Evolutionary conservation across 2,888 invertebrate genomes (phyloP), one percentile per base, ranked within the genome.

Genomic region (Salticus scenicus): DNA sequence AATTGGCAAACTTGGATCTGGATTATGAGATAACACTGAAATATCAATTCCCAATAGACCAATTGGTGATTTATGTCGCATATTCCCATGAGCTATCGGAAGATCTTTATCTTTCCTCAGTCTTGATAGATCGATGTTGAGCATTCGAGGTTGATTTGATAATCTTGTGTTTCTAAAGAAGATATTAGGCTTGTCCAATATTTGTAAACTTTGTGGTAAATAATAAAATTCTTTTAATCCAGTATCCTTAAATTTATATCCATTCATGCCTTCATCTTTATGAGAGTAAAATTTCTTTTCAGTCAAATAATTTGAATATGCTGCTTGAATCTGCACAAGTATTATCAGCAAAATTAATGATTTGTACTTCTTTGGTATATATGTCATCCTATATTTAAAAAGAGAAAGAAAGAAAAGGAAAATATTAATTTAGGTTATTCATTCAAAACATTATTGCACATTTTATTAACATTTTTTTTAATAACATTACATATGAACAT

Each of bases 31-130:
- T 17, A 84, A 33, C 10, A 74, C 84, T 14, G 84, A 78, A 57
- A 84, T 78, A 20, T 84, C 84, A 0, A 84, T 73, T 27, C 78
- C 84, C 20, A 83, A 28, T 27, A 77, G 71, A 47, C 77, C 77
- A 7, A 64, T 17, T 7, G 72, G 76, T 0, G 74, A 12, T 69
- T 70, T 75, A 10, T 69, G 51, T 30, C 57, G 51, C 27, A 57
- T 17, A 33, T 27, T 24, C 0, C 7, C 7, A 10, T 63, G 30
- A 14, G 75, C 42, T n/a, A 41, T 27, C 10, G 63, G 64, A n/a
- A 67, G 20, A 7, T 31, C n/a, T 30, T 47, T 5, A 57, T 57
- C 24, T 5, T 57, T 20, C 10, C 31, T 67, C 17, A 78, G n/a
- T 30, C 24, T 24, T 27, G 84, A 73, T 20, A 84, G 41, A 69